Evolutionary conservation across 23 tunicate species (phyloP).

Genomic region (Clavelina lepadiformis): DNA sequence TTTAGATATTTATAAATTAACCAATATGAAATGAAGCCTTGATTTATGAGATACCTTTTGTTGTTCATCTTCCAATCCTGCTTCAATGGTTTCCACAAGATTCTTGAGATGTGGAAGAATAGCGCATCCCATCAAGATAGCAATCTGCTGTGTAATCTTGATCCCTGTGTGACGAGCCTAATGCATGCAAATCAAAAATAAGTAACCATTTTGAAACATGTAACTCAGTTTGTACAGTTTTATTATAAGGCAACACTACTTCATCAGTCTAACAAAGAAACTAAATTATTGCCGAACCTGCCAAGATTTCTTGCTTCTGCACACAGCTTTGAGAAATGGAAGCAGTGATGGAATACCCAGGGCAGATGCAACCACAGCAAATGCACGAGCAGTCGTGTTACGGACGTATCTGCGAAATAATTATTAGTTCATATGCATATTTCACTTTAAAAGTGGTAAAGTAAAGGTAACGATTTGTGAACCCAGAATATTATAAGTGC

Average conservation of each 20-base stretch:
- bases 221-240: too few relatives aligned
- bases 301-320: slow-evolving; percentile 98
- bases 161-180: slow-evolving; percentile 99
- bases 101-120: slow-evolving; percentile 96
- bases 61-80: slow-evolving; percentile 98
- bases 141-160: slow-evolving; percentile 99
- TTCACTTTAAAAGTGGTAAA: too few relatives aligned
- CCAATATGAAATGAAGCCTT: too few relatives aligned
- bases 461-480: too few relatives aligned
- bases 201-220: too few relatives aligned
- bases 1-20: too few relatives aligned
- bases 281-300: slow-evolving; percentile 54
- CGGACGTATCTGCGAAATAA: slow-evolving; percentile 72
- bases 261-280: too few relatives aligned
- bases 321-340: slow-evolving; percentile 96
- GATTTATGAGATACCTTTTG: too few relatives aligned
- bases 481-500: too few relatives aligned
- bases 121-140: slow-evolving; percentile 99
- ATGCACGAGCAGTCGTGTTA: slow-evolving; percentile 98
- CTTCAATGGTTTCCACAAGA: slow-evolving; percentile 95
- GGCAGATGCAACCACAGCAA: slow-evolving; percentile 97
- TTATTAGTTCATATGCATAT: neutral
- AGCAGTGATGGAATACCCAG: slow-evolving; percentile 88
- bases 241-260: too few relatives aligned
- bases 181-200: too few relatives aligned